Evolutionary conservation across 2,888 invertebrate species (phyloP).

Genomic region (Torymus aiolomorphi): DNA sequence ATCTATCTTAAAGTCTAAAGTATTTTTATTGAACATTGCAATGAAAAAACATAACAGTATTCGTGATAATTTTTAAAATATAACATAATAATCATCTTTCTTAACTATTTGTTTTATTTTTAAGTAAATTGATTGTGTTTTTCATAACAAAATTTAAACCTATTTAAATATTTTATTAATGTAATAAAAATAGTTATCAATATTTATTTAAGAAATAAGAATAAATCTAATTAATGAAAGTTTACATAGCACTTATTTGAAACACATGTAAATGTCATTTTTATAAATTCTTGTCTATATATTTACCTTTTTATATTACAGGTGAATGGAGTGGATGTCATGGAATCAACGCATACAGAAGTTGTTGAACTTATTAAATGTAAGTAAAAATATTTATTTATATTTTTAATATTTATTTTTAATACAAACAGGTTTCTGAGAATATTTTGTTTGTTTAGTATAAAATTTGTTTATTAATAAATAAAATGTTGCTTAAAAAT

Average conservation of each 20-base stretch:
- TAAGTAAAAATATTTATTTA: conserved; percentile 76
- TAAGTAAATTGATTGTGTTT: not conserved
- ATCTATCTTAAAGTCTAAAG: no score
- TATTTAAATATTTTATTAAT: not conserved
- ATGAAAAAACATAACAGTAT: no score
- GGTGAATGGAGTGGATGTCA: conserved; percentile 95
- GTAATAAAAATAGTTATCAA: not conserved
- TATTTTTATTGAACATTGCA: no score
- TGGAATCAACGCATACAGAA: conserved; percentile 93
- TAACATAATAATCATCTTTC: no score
- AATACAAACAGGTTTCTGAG: not conserved
- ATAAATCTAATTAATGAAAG: not conserved
- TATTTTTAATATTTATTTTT: conserved; percentile 28
- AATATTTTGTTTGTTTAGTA: conserved; percentile 6
- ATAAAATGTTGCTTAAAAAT: not conserved
- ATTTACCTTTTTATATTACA: conserved; percentile 71
- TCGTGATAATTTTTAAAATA: no score
- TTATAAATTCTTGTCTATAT: not conserved
- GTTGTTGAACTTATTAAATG: conserved; percentile 97
- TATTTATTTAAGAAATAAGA: not conserved
- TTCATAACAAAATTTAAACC: not conserved
- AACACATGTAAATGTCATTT: not conserved
- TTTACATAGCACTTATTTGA: not conserved
- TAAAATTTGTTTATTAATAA: not conserved
- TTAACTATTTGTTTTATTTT: not conserved